Evolutionary conservation across 2,888 invertebrate genomes (phyloP).

Genomic region (Tridacna crocea): DNA sequence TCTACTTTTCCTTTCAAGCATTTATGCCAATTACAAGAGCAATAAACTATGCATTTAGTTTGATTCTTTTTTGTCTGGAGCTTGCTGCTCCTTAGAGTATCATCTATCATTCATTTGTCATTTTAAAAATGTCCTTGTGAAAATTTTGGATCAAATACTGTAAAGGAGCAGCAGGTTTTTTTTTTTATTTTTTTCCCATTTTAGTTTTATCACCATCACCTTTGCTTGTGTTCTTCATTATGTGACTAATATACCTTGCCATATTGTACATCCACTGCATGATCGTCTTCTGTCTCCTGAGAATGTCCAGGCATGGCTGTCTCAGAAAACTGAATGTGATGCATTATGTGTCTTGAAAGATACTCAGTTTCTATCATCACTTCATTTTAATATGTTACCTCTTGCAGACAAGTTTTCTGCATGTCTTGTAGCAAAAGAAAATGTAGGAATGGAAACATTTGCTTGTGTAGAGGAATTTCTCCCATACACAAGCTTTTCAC

Average conservation of each 20-base stretch:
- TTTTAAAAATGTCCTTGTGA: conserved; percentile 32
- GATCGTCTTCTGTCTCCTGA: background rate
- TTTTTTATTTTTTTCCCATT: background rate
- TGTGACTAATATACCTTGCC: background rate
- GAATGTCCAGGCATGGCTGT: too few relatives aligned
- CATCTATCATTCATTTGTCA: conserved; percentile 39
- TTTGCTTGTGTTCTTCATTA: background rate
- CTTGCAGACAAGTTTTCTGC: too few relatives aligned
- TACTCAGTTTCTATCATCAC: too few relatives aligned
- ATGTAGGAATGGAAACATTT: too few relatives aligned
- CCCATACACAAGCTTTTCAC: too few relatives aligned
- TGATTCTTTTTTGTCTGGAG: conserved; percentile 39
- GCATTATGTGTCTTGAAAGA: too few relatives aligned
- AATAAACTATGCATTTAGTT: background rate
- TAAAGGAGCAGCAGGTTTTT: conserved; percentile 62
- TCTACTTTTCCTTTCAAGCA: background rate
- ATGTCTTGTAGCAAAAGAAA: too few relatives aligned
- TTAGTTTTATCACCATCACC: background rate
- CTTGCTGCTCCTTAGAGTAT: conserved; percentile 57
- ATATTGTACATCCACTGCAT: background rate
- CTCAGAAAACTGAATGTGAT: too few relatives aligned
- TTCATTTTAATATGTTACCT: too few relatives aligned
- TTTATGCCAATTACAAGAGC: conserved; percentile 27
- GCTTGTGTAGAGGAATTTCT: too few relatives aligned
- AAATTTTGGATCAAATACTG: conserved; percentile 38